These are phyloP conservation scores for Cylindroiulus punctatus DNA, from an alignment of 2,888 invertebrate species.

Conservation along the genomic window DNA sequence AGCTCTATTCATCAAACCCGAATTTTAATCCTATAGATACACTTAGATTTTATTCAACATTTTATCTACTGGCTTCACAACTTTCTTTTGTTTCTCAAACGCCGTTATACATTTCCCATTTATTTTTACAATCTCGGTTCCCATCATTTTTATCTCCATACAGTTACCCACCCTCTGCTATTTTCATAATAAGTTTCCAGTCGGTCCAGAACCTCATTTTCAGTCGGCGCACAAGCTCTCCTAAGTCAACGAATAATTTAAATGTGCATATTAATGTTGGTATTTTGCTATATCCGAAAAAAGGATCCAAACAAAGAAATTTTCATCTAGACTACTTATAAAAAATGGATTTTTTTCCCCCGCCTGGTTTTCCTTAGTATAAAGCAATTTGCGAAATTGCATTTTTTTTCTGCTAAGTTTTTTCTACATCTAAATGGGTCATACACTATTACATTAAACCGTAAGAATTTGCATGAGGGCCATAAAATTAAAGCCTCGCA, in stretches of 20 bases:
- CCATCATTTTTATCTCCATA: conserved; percentile 17
- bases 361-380: conserved; percentile 30
- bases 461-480: conserved; percentile 42
- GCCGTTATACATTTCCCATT: conserved; percentile 3
- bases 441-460: conserved; percentile 47
- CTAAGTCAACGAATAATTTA: conserved; percentile 37
- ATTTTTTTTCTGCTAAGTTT: conserved; percentile 35
- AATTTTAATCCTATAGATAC: conserved; percentile 20
- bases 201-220: conserved; percentile 13
- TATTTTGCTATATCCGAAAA: conserved; percentile 42
- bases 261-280: conserved; percentile 35
- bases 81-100: conserved; percentile 30
- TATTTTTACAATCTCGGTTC: conserved; percentile 15
- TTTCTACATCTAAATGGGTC: conserved; percentile 28
- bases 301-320: conserved; percentile 23
- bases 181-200: conserved; percentile 3
- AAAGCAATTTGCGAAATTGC: conserved; percentile 39
- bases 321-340: conserved; percentile 35
- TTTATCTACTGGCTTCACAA: conserved; percentile 45
- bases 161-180: not conserved
- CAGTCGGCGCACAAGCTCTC: not conserved
- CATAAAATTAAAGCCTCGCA: conserved; percentile 36
- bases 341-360: conserved; percentile 19
- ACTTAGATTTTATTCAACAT: conserved; percentile 39
- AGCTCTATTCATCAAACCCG: conserved; percentile 14